Evolutionary conservation across 2,113 vertebrate genomes (phyloP).

Genomic region (Girardinichthys multiradiatus): DNA sequence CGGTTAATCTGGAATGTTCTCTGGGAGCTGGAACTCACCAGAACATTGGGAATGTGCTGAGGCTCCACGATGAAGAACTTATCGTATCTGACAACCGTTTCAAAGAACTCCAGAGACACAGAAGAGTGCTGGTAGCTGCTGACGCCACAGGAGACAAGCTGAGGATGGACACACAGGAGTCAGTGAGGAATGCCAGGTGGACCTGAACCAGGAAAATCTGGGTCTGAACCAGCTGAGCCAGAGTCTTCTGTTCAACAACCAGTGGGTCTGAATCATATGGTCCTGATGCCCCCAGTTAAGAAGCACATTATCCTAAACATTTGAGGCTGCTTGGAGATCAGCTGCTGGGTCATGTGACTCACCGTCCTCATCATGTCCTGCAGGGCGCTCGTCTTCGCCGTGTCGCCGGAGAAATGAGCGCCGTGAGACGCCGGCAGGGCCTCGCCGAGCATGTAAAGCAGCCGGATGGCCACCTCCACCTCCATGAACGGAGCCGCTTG

Average conservation of each 20-base stretch:
- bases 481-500: slow-evolving; percentile 92
- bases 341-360: slow-evolving; percentile 40
- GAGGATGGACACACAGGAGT: slow-evolving; percentile 11
- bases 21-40: slow-evolving; percentile 79
- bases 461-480: slow-evolving; percentile 93
- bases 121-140: slow-evolving; percentile 94
- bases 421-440: slow-evolving; percentile 95
- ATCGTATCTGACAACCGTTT: slow-evolving; percentile 95
- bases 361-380: slow-evolving; percentile 99
- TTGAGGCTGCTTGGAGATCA: background rate
- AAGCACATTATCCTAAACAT: too few relatives aligned
- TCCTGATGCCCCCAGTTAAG: too few relatives aligned
- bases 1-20: background rate
- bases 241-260: too few relatives aligned
- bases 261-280: too few relatives aligned
- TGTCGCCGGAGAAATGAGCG: slow-evolving; percentile 95
- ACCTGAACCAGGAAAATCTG: too few relatives aligned
- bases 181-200: background rate
- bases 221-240: too few relatives aligned
- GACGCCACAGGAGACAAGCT: slow-evolving; percentile 94
- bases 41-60: slow-evolving; percentile 92
- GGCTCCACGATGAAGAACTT: slow-evolving; percentile 97
- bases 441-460: slow-evolving; percentile 97
- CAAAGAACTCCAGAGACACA: slow-evolving; percentile 96
- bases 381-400: slow-evolving; percentile 90